Evolutionary conservation across 2,113 vertebrate species (phyloP).

Genomic region (Channa argus): DNA sequence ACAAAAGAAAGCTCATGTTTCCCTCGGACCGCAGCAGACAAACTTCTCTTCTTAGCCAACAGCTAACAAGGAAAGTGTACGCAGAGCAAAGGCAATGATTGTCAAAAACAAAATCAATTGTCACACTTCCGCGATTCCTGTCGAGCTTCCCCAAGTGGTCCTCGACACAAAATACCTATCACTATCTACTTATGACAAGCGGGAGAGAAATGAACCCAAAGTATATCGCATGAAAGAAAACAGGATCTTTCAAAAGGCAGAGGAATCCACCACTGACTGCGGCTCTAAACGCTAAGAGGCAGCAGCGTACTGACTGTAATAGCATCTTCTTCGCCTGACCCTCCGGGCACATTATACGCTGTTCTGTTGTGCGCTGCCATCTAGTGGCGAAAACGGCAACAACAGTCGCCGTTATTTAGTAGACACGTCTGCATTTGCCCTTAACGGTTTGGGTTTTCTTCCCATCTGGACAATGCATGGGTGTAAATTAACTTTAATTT

Average conservation of each 20-base stretch:
- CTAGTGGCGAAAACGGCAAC: constrained; percentile 16
- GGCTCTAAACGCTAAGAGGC: constrained; percentile 58
- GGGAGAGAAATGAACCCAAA: no score
- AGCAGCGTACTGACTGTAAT: constrained; percentile 51
- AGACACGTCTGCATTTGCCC: no score
- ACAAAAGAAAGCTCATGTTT: constrained; percentile 86
- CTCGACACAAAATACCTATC: neutral
- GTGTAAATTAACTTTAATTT: no score
- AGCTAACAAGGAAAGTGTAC: constrained; percentile 29
- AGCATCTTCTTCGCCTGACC: constrained; percentile 63
- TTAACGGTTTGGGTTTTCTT: no score
- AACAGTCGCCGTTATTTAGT: neutral
- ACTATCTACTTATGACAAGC: no score
- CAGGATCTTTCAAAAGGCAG: neutral
- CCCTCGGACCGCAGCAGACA: constrained; percentile 35
- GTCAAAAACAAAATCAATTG: constrained; percentile 18
- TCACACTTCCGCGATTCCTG: neutral
- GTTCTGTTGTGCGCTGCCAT: constrained; percentile 30
- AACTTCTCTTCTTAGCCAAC: constrained; percentile 20
- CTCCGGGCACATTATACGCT: neutral
- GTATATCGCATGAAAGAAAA: neutral
- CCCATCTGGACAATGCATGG: no score
- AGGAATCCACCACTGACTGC: neutral
- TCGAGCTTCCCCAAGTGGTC: constrained; percentile 12
- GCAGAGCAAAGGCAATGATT: constrained; percentile 23